Evolutionary conservation across 2,888 invertebrate genomes (phyloP).

Genomic region (Pinctada fucata): DNA sequence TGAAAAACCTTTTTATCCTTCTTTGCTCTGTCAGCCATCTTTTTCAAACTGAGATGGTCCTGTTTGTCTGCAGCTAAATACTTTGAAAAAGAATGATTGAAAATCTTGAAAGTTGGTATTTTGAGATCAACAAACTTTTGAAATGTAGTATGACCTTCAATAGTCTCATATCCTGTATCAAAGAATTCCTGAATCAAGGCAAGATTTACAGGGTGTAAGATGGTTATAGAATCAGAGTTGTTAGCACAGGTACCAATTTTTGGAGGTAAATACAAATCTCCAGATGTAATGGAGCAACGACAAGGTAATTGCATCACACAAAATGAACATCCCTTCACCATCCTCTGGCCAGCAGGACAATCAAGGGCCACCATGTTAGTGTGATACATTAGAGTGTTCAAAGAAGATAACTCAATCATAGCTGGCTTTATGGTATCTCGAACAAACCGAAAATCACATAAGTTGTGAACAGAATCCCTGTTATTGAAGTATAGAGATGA

Average conservation of each 20-base stretch:
- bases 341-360: conserved; percentile 8
- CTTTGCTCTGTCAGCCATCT: conserved; percentile 36
- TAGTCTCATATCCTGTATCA: neutral
- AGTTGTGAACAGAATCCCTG: no score
- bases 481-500: no score
- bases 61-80: conserved; percentile 31
- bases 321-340: conserved; percentile 8
- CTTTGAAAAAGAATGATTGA: conserved; percentile 29
- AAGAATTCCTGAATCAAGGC: conserved; percentile 30
- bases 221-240: conserved; percentile 5
- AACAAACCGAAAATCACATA: no score
- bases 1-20: conserved; percentile 34
- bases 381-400: conserved; percentile 15
- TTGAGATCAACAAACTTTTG: conserved; percentile 7
- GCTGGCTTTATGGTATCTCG: conserved; percentile 2
- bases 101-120: conserved; percentile 37
- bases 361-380: conserved; percentile 6
- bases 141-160: conserved; percentile 17
- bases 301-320: conserved; percentile 24
- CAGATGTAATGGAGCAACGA: conserved; percentile 28
- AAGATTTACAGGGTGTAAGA: conserved; percentile 10
- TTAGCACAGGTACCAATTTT: conserved; percentile 30
- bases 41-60: conserved; percentile 38
- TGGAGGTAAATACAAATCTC: conserved; percentile 24
- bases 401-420: conserved; percentile 22